Base-by-base conservation (phyloP, 2,888 invertebrate species). In the Tiliacea aurago region DNA sequence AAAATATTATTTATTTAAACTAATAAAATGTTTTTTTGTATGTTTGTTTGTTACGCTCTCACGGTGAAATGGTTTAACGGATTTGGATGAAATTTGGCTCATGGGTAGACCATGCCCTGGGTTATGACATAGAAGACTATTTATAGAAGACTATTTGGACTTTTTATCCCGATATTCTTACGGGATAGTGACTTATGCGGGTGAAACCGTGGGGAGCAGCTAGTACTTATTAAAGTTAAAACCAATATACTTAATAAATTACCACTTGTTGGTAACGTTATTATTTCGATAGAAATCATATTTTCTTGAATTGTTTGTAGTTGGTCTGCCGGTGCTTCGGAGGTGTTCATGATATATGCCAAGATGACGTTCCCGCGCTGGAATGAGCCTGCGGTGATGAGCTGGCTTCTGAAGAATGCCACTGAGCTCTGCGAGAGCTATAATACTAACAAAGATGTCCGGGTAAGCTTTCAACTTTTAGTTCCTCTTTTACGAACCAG, bases 381-480 rank as follows among this genome's bases (percentile, higher is more conserved):
- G 91, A 88, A 91, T 11, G 93, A 94, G 70, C 88, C 89, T 0
- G 53, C 56, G 0, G 92, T 93, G 0, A 63, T 90, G 73, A 82
- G 82, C 0, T 94, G 94, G 94, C 75, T 94, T 9, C 7, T 83
- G 0, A 77, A 65, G 7, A 93, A 90, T 62, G 87, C 84, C 0
- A 70, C 62, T 0, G 84, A 83, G 7, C 47, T 93, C 0, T 78
- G 85, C 0, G 61, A 84, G 0, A 70, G 74, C 0, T 92, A 87
- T 45, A 73, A 89, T 13, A 69, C 23, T 0, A 81, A 87, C 23
- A 13, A 33, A 0, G 56, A 49, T 1, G 55, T 86, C 13, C 78
- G 81, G 90, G 92, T 91, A 51, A 41, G 15, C 6, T 20, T 33
- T 41, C 1, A 20, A 53, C 10, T 64, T 53, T 51, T 33, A 63